Conservation (phyloP, 1,140 invertebrate species). For the Odontomachus brunneus region DNA sequence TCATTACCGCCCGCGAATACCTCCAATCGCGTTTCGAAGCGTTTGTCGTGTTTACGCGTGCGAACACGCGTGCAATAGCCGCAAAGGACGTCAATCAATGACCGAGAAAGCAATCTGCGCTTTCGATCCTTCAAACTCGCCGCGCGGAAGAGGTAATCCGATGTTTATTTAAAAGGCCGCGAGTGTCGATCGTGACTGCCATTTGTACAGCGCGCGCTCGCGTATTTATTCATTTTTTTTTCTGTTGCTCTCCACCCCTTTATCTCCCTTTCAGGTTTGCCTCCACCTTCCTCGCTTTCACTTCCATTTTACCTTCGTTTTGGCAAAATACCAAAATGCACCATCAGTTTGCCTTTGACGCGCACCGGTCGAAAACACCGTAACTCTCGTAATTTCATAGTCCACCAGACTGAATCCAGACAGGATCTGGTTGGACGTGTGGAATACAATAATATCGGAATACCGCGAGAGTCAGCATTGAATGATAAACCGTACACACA, state of each 20-base stretch:
- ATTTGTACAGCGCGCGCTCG: slow-evolving; percentile 23
- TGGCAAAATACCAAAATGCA: slow-evolving; percentile 49
- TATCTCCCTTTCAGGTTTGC: slow-evolving; percentile 24
- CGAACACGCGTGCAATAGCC: slow-evolving; percentile 32
- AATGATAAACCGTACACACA: neutral
- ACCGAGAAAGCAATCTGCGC: slow-evolving; percentile 14
- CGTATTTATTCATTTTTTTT: neutral
- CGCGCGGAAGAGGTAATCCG: neutral
- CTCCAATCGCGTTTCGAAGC: neutral
- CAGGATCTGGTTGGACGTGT: neutral
- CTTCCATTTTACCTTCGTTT: slow-evolving; percentile 58
- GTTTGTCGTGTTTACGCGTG: neutral
- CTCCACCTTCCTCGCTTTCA: slow-evolving; percentile 26
- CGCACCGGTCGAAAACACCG: slow-evolving; percentile 29
- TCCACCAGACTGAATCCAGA: slow-evolving; percentile 35
- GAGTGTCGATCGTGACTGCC: slow-evolving; percentile 21
- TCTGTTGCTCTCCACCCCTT: neutral
- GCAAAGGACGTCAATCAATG: slow-evolving; percentile 45
- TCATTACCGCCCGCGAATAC: slow-evolving; percentile 7
- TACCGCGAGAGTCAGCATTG: neutral
- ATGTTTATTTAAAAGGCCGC: slow-evolving; percentile 52
- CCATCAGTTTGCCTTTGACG: slow-evolving; percentile 54
- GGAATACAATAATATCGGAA: slow-evolving; percentile 39
- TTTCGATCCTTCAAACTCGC: slow-evolving; percentile 23
- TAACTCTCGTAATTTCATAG: slow-evolving; percentile 56